Conservation (phyloP, 2,797 vertebrate species). For the Percopsis omiscomaycus region DNA sequence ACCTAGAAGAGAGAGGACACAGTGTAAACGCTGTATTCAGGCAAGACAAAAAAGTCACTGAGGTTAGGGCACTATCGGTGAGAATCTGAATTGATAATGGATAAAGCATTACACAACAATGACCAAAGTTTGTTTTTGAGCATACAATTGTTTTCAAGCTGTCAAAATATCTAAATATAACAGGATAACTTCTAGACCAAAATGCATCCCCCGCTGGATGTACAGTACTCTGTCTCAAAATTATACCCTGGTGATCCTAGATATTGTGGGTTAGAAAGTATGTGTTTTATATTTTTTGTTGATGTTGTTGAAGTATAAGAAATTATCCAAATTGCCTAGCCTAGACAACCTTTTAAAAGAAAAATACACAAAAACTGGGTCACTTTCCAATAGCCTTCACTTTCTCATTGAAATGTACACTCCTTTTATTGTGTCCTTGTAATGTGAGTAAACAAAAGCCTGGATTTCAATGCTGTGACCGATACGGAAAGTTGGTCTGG, state of each 20-base stretch:
- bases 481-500: constrained; percentile 1
- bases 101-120: background rate
- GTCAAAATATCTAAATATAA: constrained; percentile 11
- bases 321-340: constrained; percentile 23
- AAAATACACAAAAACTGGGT: constrained; percentile 2
- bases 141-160: background rate
- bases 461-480: background rate
- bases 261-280: constrained; percentile 24
- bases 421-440: constrained; percentile 4
- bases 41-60: background rate
- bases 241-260: constrained; percentile 49
- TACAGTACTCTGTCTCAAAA: constrained; percentile 28
- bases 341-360: constrained; percentile 22
- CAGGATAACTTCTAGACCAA: background rate
- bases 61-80: constrained; percentile 1
- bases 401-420: constrained; percentile 14
- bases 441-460: background rate
- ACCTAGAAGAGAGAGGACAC: constrained; percentile 65
- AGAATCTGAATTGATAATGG: background rate
- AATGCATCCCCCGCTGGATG: constrained; percentile 42
- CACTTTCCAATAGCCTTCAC: constrained; percentile 23
- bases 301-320: constrained; percentile 6
- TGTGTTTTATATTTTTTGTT: constrained; percentile 11
- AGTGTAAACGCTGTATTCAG: constrained; percentile 1
- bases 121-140: constrained; percentile 6